Evolutionary conservation across 1,140 invertebrate species (phyloP), one percentile per base, ranked within the genome.

Genomic region (Lysiphlebus fabarum): DNA sequence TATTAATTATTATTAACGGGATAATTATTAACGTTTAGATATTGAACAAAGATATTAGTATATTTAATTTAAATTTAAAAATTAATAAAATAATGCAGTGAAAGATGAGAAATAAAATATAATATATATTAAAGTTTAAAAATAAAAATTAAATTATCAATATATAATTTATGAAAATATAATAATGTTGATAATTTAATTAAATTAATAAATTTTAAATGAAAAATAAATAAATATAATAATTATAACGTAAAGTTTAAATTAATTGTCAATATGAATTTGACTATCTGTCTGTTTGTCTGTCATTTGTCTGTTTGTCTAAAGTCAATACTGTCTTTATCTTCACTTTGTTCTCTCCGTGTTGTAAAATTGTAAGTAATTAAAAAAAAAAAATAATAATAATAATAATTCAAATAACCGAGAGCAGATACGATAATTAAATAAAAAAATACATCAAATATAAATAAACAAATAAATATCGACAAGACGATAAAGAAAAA

Each of bases 271-370:
- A 37, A 66, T 62, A 43, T 41, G 12, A 53, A 63, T 61, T 68
- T 69, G 65, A 70, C 62, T 72, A 69, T 67, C 69, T 67, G 70
- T 74, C 68, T 73, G 71, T 71, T 67, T 71, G 70, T 77, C 68
- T 76, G 69, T 72, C 63, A 69, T 75, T 67, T 74, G 72, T 71
- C 65, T 64, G 69, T 74, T 65, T 70, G 69, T 72, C 68, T 75
- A 51, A 57, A 14, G 47, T 17, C 37, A 49, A 38, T 70, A 63
- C 58, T 68, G 68, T 67, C 65, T 66, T 71, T 71, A 70, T 67
- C 70, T 73, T 67, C 8, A 72, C 67, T 65, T 62, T 69, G 74
- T 73, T 75, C 69, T 78, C 70, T 77, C 68, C 70, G 72, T 77
- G 73, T 78, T 77, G 65, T 73, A 75, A 69, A 75, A 68, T 74